Evolutionary conservation across 2,888 invertebrate species (phyloP).

Genomic region (Troides oblongomaculatus): DNA sequence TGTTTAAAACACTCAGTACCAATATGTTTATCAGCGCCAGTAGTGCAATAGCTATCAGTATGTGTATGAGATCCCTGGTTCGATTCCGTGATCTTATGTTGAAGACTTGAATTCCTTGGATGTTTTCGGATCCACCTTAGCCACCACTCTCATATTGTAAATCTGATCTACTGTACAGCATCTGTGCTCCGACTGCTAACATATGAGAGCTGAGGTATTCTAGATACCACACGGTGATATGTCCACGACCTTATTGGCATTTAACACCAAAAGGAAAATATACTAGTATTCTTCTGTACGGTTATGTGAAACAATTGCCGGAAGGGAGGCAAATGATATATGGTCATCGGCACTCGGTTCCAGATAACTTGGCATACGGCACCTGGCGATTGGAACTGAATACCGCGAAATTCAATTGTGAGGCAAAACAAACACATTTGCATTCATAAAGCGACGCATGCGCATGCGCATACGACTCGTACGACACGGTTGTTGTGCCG

Average conservation of each 20-base stretch:
- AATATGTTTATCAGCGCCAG: too few relatives aligned
- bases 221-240: too few relatives aligned
- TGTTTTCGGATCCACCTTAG: too few relatives aligned
- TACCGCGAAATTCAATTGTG: conserved; percentile 21
- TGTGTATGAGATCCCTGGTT: too few relatives aligned
- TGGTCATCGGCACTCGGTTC: conserved; percentile 3
- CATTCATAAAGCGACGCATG: conserved; percentile 24
- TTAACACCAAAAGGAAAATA: background rate
- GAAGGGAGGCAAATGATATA: conserved; percentile 3
- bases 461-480: conserved; percentile 31
- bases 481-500: conserved; percentile 38
- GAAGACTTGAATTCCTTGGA: too few relatives aligned
- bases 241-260: background rate
- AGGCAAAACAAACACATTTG: conserved; percentile 2
- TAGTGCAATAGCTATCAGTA: too few relatives aligned
- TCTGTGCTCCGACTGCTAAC: too few relatives aligned
- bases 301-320: background rate
- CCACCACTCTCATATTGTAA: too few relatives aligned
- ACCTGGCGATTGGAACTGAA: background rate
- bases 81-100: too few relatives aligned
- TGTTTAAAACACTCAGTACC: too few relatives aligned
- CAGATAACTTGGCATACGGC: conserved; percentile 5
- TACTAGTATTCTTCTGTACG: background rate
- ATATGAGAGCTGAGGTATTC: too few relatives aligned
- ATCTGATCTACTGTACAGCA: too few relatives aligned